Evolutionary conservation across 2,888 invertebrate genomes (phyloP), one percentile per base, ranked within the genome.

Genomic region (Merodon equestris): DNA sequence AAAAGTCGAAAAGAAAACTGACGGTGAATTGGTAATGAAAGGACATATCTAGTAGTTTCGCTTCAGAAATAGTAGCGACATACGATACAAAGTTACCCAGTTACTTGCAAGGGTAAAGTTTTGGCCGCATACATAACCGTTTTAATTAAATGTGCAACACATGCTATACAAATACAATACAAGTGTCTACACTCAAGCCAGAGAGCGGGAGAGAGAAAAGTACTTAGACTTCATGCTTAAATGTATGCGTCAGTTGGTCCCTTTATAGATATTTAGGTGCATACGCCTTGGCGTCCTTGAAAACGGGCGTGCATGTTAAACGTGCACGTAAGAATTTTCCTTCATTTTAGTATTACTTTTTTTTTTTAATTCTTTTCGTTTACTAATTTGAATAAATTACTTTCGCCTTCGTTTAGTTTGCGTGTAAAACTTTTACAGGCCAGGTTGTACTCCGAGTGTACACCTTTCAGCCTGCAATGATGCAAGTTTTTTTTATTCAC

Each of bases 341-440:
- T 7, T 27, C 27, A 27, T 27, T 7, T 27, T 27, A 2, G 27
- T 27, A 4, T 27, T 27, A 27, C 27, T 7, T 7, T 27, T 27
- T 27, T 27, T 27, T 27, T 27, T 27, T 2, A 27, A 27, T 27
- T 27, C 7, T 7, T 7, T 27, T 27, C 27, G 15, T 54, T 27
- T 63, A 57, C 19, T 47, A 64, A 75, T 75, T 75, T 75, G 57
- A 53, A 63, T 75, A 58, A 75, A 75, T 63, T 75, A 51, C 53
- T 53, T 63, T 57, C 34, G 57, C 18, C 19, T 47, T 48, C 53
- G 48, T 63, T 63, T 40, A 70, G 48, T 42, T 75, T 13, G 63
- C 70, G 48, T 70, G 70, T 38, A 15, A 70, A 63, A 68, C 45
- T 68, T 70, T 36, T 40, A 13, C 19, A 64, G 2, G 27, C 27